A percentile compares a stretch with the other conserved stretches of the same genome.
Evolutionary conservation across 1,140 invertebrate species (phyloP).

Genomic region (Contarinia nasturtii): DNA sequence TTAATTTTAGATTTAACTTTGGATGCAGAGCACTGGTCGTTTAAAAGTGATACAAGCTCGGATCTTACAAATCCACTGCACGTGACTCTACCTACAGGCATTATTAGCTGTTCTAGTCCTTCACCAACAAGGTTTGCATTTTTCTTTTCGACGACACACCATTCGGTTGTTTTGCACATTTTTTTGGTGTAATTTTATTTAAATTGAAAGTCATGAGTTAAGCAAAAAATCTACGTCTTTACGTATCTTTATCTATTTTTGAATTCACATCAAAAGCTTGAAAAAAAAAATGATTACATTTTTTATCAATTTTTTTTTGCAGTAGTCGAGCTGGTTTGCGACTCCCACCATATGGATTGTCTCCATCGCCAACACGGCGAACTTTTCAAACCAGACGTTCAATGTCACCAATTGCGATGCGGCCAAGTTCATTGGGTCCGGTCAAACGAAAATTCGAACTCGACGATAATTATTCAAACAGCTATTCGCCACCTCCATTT

Average conservation of each 20-base stretch:
- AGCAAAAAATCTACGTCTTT: too few species aligned
- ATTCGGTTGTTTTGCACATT: not conserved
- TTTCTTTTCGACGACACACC: not conserved
- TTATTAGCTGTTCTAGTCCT: constrained; percentile 15
- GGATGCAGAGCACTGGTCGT: constrained; percentile 36
- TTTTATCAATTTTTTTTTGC: too few species aligned
- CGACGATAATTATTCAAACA: constrained; percentile 29
- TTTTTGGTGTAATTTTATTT: not conserved
- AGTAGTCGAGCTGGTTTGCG: constrained; percentile 18
- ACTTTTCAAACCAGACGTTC: constrained; percentile 59
- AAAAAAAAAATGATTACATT: too few species aligned
- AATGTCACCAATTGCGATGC: constrained; percentile 63
- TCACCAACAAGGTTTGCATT: constrained; percentile 13
- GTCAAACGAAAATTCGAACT: constrained; percentile 65
- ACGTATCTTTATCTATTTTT: too few species aligned
- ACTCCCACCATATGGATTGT: constrained; percentile 34
- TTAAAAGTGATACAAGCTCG: constrained; percentile 22
- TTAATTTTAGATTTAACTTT: constrained; percentile 38
- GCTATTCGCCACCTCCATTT: constrained; percentile 16
- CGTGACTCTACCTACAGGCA: constrained; percentile 12
- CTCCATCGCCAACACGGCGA: constrained; percentile 65
- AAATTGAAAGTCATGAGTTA: too few species aligned
- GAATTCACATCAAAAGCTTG: too few species aligned
- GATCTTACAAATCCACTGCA: constrained; percentile 30
- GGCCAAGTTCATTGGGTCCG: constrained; percentile 47